These are phyloP conservation scores for Helleia helle DNA, from an alignment of 2,888 invertebrate genomes.

Conservation along the genomic window DNA sequence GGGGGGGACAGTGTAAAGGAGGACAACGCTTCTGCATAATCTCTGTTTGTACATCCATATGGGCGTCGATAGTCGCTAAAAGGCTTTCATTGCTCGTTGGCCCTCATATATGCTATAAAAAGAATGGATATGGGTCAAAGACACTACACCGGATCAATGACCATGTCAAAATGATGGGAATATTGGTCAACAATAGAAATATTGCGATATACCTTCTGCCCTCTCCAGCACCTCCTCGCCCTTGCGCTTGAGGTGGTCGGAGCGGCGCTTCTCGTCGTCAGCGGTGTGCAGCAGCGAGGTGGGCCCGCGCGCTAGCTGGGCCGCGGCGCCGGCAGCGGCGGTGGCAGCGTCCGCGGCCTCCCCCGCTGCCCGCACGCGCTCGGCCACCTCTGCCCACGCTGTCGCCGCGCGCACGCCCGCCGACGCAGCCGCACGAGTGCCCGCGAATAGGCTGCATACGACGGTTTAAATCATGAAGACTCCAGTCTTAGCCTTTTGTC, in stretches of 20 bases:
- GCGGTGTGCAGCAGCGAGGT: conserved; percentile 42
- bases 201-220: conserved; percentile 48
- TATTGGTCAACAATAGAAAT: background rate
- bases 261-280: conserved; percentile 61
- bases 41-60: too few relatives aligned
- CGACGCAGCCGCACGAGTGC: conserved; percentile 82
- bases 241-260: conserved; percentile 68
- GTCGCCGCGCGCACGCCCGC: conserved; percentile 79
- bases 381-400: conserved; percentile 76
- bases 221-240: conserved; percentile 53
- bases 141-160: too few relatives aligned
- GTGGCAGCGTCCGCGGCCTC: conserved; percentile 49
- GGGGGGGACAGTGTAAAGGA: too few relatives aligned
- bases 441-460: conserved; percentile 72
- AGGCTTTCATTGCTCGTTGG: too few relatives aligned
- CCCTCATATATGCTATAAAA: too few relatives aligned
- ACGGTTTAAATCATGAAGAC: too few relatives aligned
- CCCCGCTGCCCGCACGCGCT: conserved; percentile 50
- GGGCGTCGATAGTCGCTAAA: too few relatives aligned
- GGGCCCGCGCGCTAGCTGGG: conserved; percentile 53
- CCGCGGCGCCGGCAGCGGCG: conserved; percentile 41
- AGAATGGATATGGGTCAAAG: too few relatives aligned
- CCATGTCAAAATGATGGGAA: background rate
- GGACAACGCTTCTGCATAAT: too few relatives aligned
- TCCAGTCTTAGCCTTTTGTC: too few relatives aligned